Evolutionary conservation across 1,140 invertebrate genomes (phyloP).

Genomic region (Monomorium pharaonis): DNA sequence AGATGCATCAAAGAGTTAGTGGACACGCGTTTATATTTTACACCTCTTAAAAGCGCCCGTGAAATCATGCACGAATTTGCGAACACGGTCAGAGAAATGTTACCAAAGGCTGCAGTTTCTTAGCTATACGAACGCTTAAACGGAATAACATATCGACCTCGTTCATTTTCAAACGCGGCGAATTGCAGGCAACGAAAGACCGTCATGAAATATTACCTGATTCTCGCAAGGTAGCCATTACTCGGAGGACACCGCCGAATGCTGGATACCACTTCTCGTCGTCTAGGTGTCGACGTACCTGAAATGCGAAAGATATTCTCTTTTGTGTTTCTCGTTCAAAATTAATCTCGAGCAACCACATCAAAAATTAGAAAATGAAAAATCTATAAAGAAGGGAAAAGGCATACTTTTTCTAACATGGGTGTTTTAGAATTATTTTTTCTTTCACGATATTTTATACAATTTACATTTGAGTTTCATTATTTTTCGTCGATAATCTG

Average conservation of each 20-base stretch:
- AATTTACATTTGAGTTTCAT: background rate
- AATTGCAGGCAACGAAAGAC: constrained; percentile 19
- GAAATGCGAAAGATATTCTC: background rate
- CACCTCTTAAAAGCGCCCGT: background rate
- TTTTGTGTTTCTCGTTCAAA: background rate
- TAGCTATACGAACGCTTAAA: constrained; percentile 26
- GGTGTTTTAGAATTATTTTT: background rate
- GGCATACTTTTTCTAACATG: background rate
- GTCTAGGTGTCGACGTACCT: constrained; percentile 86
- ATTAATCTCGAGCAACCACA: constrained; percentile 8
- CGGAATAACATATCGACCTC: constrained; percentile 40
- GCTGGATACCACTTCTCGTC: constrained; percentile 88
- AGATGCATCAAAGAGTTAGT: constrained; percentile 11
- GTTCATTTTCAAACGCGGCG: constrained; percentile 44
- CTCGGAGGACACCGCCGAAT: constrained; percentile 86
- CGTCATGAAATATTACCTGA: constrained; percentile 75
- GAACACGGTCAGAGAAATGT: constrained; percentile 33
- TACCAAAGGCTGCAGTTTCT: constrained; percentile 23
- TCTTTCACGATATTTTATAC: background rate
- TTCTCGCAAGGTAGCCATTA: constrained; percentile 85
- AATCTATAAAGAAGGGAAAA: background rate
- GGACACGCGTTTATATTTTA: constrained; percentile 26
- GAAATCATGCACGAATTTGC: background rate
- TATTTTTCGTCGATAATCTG: constrained; percentile 65
- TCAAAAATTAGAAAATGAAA: background rate